Conservation (phyloP, 2,797 vertebrate genomes). For the Danionella dracula region DNA sequence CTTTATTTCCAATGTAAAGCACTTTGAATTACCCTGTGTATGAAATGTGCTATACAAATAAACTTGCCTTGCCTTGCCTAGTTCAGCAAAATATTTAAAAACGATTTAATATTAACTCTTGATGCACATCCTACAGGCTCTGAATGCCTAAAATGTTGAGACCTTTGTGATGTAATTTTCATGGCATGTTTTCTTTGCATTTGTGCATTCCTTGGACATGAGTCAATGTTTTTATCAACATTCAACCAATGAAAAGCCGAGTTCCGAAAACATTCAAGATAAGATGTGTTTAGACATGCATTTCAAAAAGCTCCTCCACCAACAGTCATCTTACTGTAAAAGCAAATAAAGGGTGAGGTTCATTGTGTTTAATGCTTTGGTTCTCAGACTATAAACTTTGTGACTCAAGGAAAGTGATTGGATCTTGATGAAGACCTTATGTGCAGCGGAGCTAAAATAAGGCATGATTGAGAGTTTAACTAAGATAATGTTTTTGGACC, state of each 20-base stretch:
- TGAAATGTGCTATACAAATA: too few relatives aligned
- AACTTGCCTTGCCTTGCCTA: too few relatives aligned
- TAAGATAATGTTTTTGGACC: neutral
- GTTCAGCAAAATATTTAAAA: too few relatives aligned
- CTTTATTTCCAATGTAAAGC: too few relatives aligned
- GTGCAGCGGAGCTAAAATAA: neutral
- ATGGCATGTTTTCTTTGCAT: slow-evolving; percentile 2
- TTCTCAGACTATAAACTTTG: neutral
- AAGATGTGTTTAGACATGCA: neutral
- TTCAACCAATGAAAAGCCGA: neutral
- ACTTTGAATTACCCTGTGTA: too few relatives aligned
- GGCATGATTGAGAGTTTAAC: neutral
- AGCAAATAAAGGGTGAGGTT: neutral
- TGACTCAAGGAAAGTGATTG: neutral
- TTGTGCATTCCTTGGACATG: slow-evolving; percentile 25
- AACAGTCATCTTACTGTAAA: neutral
- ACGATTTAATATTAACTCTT: too few relatives aligned
- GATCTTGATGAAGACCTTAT: neutral
- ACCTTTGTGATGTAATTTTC: too few relatives aligned
- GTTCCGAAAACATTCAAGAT: slow-evolving; percentile 3
- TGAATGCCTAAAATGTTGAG: too few relatives aligned
- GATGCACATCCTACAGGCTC: too few relatives aligned
- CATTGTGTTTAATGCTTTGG: neutral
- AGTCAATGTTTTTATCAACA: slow-evolving; percentile 6
- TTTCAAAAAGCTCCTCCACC: neutral